Conservation (phyloP, 2,113 vertebrate genomes). For the Harpagus bidentatus region DNA sequence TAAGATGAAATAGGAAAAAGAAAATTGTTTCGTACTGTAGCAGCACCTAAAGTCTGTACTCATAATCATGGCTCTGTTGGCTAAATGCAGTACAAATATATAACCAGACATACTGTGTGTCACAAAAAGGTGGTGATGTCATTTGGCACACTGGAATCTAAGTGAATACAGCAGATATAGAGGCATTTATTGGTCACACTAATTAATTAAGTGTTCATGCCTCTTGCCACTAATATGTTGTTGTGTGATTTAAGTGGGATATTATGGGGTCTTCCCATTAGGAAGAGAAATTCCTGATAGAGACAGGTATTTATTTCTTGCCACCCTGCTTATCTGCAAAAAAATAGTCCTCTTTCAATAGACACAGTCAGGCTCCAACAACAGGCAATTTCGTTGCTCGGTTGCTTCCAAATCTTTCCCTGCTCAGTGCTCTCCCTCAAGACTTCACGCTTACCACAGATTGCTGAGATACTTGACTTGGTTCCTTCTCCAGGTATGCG, state of each 20-base stretch:
- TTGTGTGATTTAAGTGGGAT: neutral
- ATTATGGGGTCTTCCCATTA: neutral
- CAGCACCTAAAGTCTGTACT: neutral
- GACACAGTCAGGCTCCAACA: neutral
- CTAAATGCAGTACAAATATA: neutral
- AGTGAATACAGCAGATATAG: neutral
- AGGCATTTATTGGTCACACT: neutral
- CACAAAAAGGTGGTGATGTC: neutral
- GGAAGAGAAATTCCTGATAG: neutral
- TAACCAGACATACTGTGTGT: neutral
- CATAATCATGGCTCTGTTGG: neutral
- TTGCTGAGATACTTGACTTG: neutral
- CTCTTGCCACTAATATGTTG: neutral
- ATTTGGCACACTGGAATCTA: neutral
- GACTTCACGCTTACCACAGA: accelerated
- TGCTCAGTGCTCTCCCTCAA: accelerated
- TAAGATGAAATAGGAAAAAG: neutral
- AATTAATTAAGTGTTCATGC: neutral
- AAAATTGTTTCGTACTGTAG: neutral
- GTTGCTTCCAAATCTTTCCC: neutral
- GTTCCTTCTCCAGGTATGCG: neutral
- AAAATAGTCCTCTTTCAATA: neutral
- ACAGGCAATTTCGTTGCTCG: neutral
- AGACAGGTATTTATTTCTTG: neutral
- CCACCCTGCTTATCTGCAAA: neutral